These are phyloP conservation scores for Aphelocoma coerulescens DNA, from an alignment of 2,113 vertebrate genomes.

Conservation along the genomic window DNA sequence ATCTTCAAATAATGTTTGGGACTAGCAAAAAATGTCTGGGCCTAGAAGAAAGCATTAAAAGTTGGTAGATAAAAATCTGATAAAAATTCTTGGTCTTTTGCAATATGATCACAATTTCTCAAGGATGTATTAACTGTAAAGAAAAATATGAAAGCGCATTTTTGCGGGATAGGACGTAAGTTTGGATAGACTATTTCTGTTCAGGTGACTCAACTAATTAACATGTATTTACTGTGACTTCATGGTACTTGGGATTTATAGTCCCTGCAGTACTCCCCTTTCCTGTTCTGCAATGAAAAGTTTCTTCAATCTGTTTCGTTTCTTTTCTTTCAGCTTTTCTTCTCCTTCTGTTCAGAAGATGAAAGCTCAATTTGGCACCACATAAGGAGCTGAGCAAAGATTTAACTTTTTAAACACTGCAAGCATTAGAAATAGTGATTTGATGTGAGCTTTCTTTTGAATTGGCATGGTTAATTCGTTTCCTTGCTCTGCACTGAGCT, in stretches of 20 bases:
- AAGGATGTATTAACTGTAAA: neutral
- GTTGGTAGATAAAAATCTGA: neutral
- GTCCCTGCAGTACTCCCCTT: neutral
- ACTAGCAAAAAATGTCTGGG: neutral
- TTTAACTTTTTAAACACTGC: neutral
- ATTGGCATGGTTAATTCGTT: neutral
- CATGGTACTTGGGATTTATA: neutral
- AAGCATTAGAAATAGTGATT: neutral
- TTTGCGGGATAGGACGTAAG: neutral
- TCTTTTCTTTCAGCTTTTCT: neutral
- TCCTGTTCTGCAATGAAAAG: neutral
- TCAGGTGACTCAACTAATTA: neutral
- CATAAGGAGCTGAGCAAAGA: neutral
- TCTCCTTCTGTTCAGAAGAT: neutral
- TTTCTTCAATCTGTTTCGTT: neutral
- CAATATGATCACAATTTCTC: neutral
- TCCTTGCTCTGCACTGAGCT: neutral
- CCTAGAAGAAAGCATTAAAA: neutral
- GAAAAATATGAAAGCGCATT: neutral
- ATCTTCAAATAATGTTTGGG: neutral
- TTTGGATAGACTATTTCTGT: neutral
- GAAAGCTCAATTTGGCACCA: neutral
- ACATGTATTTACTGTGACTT: neutral
- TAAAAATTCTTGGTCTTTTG: neutral
- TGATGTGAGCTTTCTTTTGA: neutral